A percentile compares a stretch with the other conserved stretches of the same genome.
Evolutionary conservation across 2,113 vertebrate species (phyloP).

Genomic region (Sapayoa aenigma): DNA sequence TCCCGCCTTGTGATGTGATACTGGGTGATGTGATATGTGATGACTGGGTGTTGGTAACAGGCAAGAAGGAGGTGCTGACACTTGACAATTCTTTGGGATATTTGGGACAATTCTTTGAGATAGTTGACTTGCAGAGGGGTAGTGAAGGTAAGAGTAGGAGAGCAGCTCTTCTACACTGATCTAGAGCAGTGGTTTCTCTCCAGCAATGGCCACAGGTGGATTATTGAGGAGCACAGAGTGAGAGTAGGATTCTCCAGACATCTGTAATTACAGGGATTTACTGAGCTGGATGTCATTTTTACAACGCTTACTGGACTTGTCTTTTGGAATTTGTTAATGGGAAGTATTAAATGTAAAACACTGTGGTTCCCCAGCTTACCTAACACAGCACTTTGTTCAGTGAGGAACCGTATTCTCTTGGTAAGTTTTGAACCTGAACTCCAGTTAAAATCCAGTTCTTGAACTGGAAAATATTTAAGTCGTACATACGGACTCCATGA

Average conservation of each 20-base stretch:
- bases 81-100: accelerated
- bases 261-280: neutral
- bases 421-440: neutral
- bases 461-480: neutral
- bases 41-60: neutral
- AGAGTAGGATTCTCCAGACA: accelerated
- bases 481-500: accelerated
- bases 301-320: neutral
- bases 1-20: neutral
- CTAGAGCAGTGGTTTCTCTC: neutral
- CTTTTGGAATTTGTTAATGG: neutral
- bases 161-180: neutral
- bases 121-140: neutral
- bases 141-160: neutral
- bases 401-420: neutral
- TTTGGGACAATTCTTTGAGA: neutral
- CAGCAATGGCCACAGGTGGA: neutral
- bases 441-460: neutral
- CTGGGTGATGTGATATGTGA: neutral
- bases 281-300: neutral
- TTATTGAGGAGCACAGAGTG: neutral
- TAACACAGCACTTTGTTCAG: neutral
- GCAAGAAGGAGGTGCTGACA: neutral
- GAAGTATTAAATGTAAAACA: neutral
- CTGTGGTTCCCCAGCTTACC: neutral